These are phyloP conservation scores for Drosophila lacteicornis DNA, from an alignment of 1,140 invertebrate species.

Conservation along the genomic window DNA sequence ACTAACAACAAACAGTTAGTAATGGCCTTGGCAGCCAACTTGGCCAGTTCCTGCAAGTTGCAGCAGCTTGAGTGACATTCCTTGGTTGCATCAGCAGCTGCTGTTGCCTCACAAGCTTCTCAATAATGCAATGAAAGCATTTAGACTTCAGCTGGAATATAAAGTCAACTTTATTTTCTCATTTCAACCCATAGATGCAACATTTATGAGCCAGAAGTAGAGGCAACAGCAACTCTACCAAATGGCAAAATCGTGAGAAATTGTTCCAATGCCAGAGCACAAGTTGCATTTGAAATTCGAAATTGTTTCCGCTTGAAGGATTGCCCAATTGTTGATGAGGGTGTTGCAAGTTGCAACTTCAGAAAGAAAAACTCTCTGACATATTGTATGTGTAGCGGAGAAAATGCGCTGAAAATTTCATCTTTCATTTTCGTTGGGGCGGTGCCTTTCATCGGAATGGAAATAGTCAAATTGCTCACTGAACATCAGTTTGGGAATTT, in stretches of 20 bases:
- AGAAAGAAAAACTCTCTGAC: constrained; percentile 17
- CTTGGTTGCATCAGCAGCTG: constrained; percentile 40
- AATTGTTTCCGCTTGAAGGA: constrained; percentile 62
- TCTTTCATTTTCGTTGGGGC: constrained; percentile 16
- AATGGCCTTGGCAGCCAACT: constrained; percentile 72
- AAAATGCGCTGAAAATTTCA: constrained; percentile 35
- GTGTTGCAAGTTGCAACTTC: constrained; percentile 14
- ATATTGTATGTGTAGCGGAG: constrained; percentile 13
- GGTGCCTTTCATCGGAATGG: constrained; percentile 25
- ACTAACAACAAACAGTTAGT: constrained; percentile 32
- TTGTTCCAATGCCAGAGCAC: constrained; percentile 45
- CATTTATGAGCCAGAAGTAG: constrained; percentile 69
- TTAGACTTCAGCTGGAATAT: constrained; percentile 47
- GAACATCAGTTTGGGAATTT: constrained; percentile 34
- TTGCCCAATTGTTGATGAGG: constrained; percentile 49
- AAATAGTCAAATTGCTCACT: constrained; percentile 38
- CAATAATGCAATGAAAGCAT: constrained; percentile 82
- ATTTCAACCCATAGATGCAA: constrained; percentile 52
- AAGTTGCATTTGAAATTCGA: constrained; percentile 74
- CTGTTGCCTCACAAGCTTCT: constrained; percentile 48
- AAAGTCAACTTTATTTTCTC: constrained; percentile 51
- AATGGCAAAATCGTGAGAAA: constrained; percentile 68
- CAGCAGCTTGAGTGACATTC: constrained; percentile 67
- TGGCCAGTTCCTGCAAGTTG: constrained; percentile 33
- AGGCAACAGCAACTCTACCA: constrained; percentile 26